Base-by-base conservation (phyloP, 2,113 vertebrate genomes). In the Anoura caudifer region DNA sequence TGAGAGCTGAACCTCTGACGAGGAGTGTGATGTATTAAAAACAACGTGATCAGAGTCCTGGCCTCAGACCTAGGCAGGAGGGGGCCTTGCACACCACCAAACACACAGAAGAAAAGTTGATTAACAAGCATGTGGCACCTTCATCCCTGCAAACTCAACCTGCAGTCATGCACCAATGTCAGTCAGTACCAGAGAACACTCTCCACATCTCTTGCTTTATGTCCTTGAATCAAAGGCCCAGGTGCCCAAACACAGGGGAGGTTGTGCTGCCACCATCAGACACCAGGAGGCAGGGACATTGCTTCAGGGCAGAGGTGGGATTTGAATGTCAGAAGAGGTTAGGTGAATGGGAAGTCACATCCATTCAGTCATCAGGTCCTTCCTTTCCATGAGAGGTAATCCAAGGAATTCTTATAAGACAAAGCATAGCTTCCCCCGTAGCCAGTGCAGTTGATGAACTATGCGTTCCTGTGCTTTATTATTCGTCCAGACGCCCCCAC, bases 261-360 rank as follows among this genome's bases (percentile, higher is more conserved):
- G 33, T 0, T 5, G 3, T 1, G 8, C 24, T 15, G 4, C n/a
- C 4, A 9, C 75, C 20, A 1, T 0, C n/a, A 14, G 36, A 41
- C 45, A 69, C 9, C 11, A 1, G 2, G 33, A 33, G 47, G 24
- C 36, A 73, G 1, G 2, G 2, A 15, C 14, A 0, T 5, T 0
- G 1, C 75, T 33, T 2, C 11, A 14, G 38, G 28, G 82, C 14
- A 14, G 31, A 38, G 31, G 13, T 31, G 6, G n/a, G 33, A 2
- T 6, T 4, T 1, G 24, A 4, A n/a, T 2, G 0, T 2, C 2
- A 0, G 16, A 16, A 33, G 67, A 12, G 36, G 13, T 7, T 4
- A 5, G 31, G 31, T 2, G 7, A 33, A 47, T 20, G 17, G 63
- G 82, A 4, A 38, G 33, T 11, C 9, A 7, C 15, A 6, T 11